Evolutionary conservation across 2,888 invertebrate genomes (phyloP), one percentile per base, ranked within the genome.

Genomic region (Nebria salina): DNA sequence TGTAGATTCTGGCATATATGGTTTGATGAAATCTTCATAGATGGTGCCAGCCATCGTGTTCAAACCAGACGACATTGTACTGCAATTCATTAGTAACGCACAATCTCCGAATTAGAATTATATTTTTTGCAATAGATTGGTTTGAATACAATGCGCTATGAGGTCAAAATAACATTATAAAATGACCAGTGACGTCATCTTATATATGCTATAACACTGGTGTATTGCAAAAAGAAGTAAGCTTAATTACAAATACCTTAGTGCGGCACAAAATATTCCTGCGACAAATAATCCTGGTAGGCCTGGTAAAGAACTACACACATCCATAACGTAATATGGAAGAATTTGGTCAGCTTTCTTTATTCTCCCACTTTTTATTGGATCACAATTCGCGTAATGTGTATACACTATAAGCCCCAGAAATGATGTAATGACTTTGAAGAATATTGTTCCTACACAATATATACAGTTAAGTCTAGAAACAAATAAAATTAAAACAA

Each of bases 41-140:
- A 92, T 86, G 0, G 92, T 91, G 15, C 92, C 92, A n/a, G 92
- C 89, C 83, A 92, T 88, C 0, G 92, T 91, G 84, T 93, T 93
- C 26, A 93, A 89, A 25, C 90, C 87, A 0, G 92, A 90, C n/a
- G 92, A 92, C 86, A 93, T 91, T 80, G 92, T 91, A 41, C 92
- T 92, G 86, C 74, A 88, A 89, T 34, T 34, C 34, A 34, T 34
- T 34, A 5, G 80, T 11, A 70, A 15, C 20, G 65, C 15, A 20
- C 20, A 1, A 7, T n/a, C 65, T n/a, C 65, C 3, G 13, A 65
- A 65, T 65, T 65, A 15, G 15, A n/a, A 65, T 34, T 4, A 1
- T 34, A 1, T 34, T 1, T 34, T 34, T 34, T 34, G 34, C 34
- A 34, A 34, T 34, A 34, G 34, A 34, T 34, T 34, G 34, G 34